Evolutionary conservation across 1,140 invertebrate genomes (phyloP).

Genomic region (Bombus breviceps): DNA sequence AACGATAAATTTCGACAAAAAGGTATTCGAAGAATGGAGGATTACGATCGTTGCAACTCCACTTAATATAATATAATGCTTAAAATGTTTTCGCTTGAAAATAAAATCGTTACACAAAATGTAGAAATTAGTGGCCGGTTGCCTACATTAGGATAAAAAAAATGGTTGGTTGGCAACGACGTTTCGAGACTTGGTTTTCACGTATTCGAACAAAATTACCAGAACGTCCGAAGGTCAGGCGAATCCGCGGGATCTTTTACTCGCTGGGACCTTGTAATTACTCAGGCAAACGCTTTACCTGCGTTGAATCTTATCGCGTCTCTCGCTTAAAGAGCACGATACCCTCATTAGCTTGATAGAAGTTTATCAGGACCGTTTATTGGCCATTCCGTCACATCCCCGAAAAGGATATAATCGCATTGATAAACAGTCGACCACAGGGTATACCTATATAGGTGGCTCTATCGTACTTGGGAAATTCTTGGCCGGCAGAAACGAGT

Average conservation of each 20-base stretch:
- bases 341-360: slow-evolving; percentile 3
- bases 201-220: neutral
- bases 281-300: slow-evolving; percentile 11
- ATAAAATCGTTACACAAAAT: too few species aligned
- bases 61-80: too few species aligned
- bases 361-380: slow-evolving; percentile 21
- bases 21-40: too few species aligned
- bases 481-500: neutral
- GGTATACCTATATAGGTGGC: neutral
- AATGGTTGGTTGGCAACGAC: neutral
- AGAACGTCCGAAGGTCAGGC: neutral
- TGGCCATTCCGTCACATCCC: slow-evolving; percentile 1
- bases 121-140: too few species aligned
- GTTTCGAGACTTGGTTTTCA: neutral
- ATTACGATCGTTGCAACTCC: too few species aligned
- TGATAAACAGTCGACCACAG: neutral
- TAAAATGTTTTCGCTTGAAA: too few species aligned
- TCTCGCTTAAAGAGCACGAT: neutral
- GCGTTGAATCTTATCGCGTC: slow-evolving; percentile 20
- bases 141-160: too few species aligned
- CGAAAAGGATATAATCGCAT: neutral
- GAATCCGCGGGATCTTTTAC: neutral
- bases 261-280: neutral
- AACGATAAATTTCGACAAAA: too few species aligned
- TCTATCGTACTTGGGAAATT: slow-evolving; percentile 2